Percentiles rank a stretch among this genome's conserved stretches.
These are phyloP conservation scores for Saturnia pavonia DNA, from an alignment of 2,888 invertebrate genomes.

Conservation along the genomic window DNA sequence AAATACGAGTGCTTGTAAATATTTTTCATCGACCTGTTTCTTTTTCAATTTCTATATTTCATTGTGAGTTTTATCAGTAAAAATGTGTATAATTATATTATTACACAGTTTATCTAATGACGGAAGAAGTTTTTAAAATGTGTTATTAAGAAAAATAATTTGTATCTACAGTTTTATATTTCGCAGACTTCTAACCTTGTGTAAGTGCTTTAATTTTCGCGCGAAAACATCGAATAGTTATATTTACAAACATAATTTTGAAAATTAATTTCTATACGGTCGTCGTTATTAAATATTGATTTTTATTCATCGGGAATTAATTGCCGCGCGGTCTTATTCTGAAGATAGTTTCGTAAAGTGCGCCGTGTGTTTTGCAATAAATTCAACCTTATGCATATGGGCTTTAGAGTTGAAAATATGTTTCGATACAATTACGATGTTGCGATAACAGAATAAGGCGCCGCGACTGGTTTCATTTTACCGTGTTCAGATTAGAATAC, in stretches of 20 bases:
- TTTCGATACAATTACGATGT: conserved; percentile 36
- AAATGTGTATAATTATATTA: conserved; percentile 21
- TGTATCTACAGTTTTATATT: conserved; percentile 38
- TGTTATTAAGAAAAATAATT: conserved; percentile 25
- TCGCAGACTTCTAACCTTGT: conserved; percentile 44
- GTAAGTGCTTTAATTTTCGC: conserved; percentile 45
- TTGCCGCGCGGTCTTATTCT: conserved; percentile 61
- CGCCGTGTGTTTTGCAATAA: conserved; percentile 41
- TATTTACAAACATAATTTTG: conserved; percentile 38
- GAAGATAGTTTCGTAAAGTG: conserved; percentile 48
- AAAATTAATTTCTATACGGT: conserved; percentile 24
- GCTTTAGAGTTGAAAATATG: conserved; percentile 46
- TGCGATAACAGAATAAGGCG: conserved; percentile 57
- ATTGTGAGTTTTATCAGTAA: conserved; percentile 24
- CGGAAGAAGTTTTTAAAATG: neutral
- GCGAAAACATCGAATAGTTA: conserved; percentile 42
- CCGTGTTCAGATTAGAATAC: conserved; percentile 37
- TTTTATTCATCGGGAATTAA: conserved; percentile 47
- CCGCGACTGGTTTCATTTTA: conserved; percentile 54
- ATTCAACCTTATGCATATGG: conserved; percentile 41
- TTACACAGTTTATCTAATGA: neutral
- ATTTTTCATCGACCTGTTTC: conserved; percentile 12
- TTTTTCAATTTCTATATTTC: neutral
- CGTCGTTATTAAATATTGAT: conserved; percentile 29
- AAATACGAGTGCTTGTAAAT: conserved; percentile 11